phyloP scores from a whole-genome alignment of 1,140 invertebrate genomes.

The Papilio xuthus region DNA sequence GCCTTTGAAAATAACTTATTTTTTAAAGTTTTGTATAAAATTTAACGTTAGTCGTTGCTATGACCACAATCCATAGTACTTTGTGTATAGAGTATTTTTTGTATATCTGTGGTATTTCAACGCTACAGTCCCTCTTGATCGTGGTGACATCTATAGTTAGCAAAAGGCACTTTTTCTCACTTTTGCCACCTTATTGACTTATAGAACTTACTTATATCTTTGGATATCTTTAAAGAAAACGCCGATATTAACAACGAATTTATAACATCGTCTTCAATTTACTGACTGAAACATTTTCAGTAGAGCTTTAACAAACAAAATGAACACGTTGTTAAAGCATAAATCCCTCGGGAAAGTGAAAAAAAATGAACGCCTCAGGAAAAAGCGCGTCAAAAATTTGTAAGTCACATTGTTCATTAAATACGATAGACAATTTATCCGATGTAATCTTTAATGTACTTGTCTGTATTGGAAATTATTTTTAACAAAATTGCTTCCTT shows the following conservation, averaged over 20 bases:
- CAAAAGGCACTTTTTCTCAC: too few relatives aligned
- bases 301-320: conserved; percentile 44
- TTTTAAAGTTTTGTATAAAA: too few relatives aligned
- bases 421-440: conserved; percentile 45
- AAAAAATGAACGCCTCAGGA: conserved; percentile 42
- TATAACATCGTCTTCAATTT: conserved; percentile 51
- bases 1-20: too few relatives aligned
- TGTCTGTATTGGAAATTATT: conserved; percentile 42
- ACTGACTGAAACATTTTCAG: conserved; percentile 38
- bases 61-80: too few relatives aligned
- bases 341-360: conserved; percentile 47
- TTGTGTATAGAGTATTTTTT: too few relatives aligned
- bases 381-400: conserved; percentile 42
- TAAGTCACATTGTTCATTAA: conserved; percentile 45
- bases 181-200: too few relatives aligned
- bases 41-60: too few relatives aligned
- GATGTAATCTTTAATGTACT: conserved; percentile 44
- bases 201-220: too few relatives aligned
- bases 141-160: too few relatives aligned
- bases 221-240: conserved; percentile 46
- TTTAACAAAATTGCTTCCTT: conserved; percentile 42
- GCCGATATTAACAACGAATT: conserved; percentile 43
- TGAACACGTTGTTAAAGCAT: conserved; percentile 48
- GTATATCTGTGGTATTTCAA: too few relatives aligned
- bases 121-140: too few relatives aligned